Percentiles rank a stretch among this genome's conserved stretches.
These are phyloP conservation scores for Aphelocoma coerulescens DNA, from an alignment of 2,113 vertebrate species.

Conservation along the genomic window DNA sequence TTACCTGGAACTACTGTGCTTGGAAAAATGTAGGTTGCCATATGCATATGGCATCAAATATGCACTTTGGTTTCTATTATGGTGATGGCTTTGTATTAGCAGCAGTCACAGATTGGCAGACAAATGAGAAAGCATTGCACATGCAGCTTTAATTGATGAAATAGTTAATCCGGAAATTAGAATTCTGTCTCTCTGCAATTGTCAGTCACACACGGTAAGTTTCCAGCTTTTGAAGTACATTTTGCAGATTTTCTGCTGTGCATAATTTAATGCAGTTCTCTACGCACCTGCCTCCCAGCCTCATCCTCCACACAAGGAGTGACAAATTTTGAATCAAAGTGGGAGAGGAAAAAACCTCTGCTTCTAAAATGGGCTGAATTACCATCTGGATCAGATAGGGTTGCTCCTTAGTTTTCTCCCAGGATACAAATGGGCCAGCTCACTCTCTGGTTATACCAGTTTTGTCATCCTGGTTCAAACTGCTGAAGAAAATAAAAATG, in stretches of 20 bases:
- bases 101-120: slow-evolving; percentile 5
- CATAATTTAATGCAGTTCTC: not conserved
- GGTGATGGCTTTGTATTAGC: slow-evolving; percentile 22
- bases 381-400: not conserved
- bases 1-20: not conserved
- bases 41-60: slow-evolving; percentile 2
- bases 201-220: not conserved
- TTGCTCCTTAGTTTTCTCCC: not conserved
- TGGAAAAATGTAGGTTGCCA: not conserved
- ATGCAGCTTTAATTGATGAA: slow-evolving; percentile 43
- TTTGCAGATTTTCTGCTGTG: slow-evolving; percentile 38
- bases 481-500: not conserved
- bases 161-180: slow-evolving; percentile 42
- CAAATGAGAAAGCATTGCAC: slow-evolving; percentile 15
- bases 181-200: not conserved
- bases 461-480: not conserved
- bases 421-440: not conserved
- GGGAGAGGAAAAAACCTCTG: not conserved
- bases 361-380: not conserved
- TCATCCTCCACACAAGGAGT: not conserved
- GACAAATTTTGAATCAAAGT: slow-evolving; percentile 6
- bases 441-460: not conserved
- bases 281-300: slow-evolving; percentile 1
- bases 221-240: slow-evolving; percentile 26
- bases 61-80: not conserved